Conservation (phyloP, 37 sponge, comb jelly and placozoan genomes). For the Crambe crambe region DNA sequence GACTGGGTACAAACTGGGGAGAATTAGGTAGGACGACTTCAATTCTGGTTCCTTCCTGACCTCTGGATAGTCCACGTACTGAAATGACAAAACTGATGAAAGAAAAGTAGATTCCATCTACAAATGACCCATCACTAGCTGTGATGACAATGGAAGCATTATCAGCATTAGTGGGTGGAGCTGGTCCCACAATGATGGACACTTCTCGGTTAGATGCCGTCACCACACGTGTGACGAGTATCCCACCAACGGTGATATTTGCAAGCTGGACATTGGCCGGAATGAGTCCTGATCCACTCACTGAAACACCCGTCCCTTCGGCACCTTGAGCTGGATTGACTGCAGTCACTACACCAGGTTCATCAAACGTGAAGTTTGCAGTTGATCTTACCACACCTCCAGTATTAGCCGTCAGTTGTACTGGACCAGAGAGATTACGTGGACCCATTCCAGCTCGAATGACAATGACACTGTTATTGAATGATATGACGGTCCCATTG, state of each 20-base stretch:
- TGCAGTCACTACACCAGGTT: conserved; percentile 27
- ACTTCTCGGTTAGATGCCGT: conserved; percentile 36
- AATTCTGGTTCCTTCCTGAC: conserved; percentile 66
- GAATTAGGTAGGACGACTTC: conserved; percentile 9
- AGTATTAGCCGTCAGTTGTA: conserved; percentile 47
- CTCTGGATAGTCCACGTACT: conserved; percentile 21
- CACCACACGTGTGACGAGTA: conserved; percentile 48
- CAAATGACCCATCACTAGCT: conserved; percentile 57
- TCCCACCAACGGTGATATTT: conserved; percentile 57
- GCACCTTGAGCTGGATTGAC: conserved; percentile 49
- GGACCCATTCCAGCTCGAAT: conserved; percentile 33
- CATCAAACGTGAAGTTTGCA: conserved; percentile 51
- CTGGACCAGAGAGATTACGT: conserved; percentile 2
- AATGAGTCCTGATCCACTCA: conserved; percentile 38
- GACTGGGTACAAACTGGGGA: conserved; percentile 14
- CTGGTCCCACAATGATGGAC: conserved; percentile 64
- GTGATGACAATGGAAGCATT: conserved; percentile 44
- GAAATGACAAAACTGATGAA: conserved; percentile 55
- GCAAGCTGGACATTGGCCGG: neutral
- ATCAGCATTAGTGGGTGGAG: conserved; percentile 17
- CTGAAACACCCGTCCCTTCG: conserved; percentile 59
- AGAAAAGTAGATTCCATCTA: conserved; percentile 30
- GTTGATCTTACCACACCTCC: conserved; percentile 45
- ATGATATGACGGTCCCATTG: neutral
- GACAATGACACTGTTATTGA: conserved; percentile 10